Conservation (phyloP, 2,888 invertebrate species). For the Priocnemis perturbator region DNA sequence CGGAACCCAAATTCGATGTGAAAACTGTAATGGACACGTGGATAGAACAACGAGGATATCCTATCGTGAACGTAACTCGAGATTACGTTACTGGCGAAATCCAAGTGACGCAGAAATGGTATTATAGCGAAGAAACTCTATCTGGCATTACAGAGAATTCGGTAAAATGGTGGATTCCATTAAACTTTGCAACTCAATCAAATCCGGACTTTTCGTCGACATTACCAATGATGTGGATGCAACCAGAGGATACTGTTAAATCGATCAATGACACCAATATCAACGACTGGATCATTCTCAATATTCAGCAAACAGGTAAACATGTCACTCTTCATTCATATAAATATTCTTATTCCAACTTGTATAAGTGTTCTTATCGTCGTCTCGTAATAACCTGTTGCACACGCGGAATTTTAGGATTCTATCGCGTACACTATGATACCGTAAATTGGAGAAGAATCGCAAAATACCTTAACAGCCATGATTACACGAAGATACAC, state of each 20-base stretch:
- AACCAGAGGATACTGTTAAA: conserved; percentile 27
- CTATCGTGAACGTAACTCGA: conserved; percentile 29
- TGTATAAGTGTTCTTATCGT: neutral
- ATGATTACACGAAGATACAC: conserved; percentile 77
- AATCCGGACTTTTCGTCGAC: conserved; percentile 40
- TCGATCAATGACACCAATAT: conserved; percentile 27
- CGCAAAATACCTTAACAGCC: conserved; percentile 73
- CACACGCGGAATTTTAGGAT: conserved; percentile 49
- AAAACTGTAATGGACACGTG: conserved; percentile 39
- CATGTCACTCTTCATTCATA: neutral
- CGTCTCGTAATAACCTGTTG: neutral
- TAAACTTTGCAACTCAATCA: conserved; percentile 53
- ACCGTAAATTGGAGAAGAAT: conserved; percentile 81
- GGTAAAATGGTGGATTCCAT: conserved; percentile 61
- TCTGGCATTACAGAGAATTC: neutral
- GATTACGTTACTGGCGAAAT: conserved; percentile 29
- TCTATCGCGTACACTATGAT: conserved; percentile 80
- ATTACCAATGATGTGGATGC: conserved; percentile 36
- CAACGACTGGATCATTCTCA: conserved; percentile 79
- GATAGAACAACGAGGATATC: conserved; percentile 37
- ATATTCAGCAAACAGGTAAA: conserved; percentile 79
- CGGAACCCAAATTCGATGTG: conserved; percentile 18
- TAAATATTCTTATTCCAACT: neutral
- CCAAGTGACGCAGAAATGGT: conserved; percentile 5
- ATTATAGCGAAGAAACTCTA: too few species aligned